Evolutionary conservation across 2,888 invertebrate genomes (phyloP), one percentile per base, ranked within the genome.

Genomic region (Pomacea canaliculata): DNA sequence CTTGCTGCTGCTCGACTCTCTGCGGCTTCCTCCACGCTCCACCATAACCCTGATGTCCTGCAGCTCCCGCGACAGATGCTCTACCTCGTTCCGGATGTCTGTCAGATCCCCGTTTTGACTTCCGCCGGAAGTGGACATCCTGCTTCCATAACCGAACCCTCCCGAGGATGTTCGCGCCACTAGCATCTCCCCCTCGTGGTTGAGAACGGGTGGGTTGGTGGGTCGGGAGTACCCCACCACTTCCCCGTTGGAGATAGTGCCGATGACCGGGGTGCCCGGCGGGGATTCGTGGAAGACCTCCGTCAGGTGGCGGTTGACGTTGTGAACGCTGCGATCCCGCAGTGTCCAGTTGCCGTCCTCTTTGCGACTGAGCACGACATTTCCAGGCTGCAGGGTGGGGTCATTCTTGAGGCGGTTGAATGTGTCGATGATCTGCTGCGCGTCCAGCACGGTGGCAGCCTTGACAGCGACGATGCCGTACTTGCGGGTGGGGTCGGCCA

Each of bases 331-430:
- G 46, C 79, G 71, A n/a, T 78, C 77, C 23, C 81, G 80, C n/a
- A 86, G 78, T 7, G 87, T 87, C 87, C 87, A 87, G 79, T 87
- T 87, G 56, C 84, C 85, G 71, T 84, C 84, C 3, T 84, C 84
- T 10, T 80, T 73, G 23, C 80, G 77, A 60, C 72, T 80, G 9
- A 82, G 71, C 67, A 81, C 81, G 8, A 83, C 77, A 70, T 82
- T 79, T 46, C 78, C 78, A 19, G 69, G 19, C 23, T 76, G n/a
- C 67, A 76, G 75, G 37, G 73, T 76, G 27, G 76, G 72, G 19
- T 74, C 76, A 59, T 80, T 76, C 51, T 73, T 73, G n/a, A 70
- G 62, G 8, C 18, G 73, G 68, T 81, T 80, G 66, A 84, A 83
- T 49, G 76, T 76, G 49, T 78, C 76, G 10, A 85, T 74, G 59